Percentiles rank a stretch among this genome's conserved stretches.
Conservation (phyloP, 2,888 invertebrate species). For the Apodemia mormo region DNA sequence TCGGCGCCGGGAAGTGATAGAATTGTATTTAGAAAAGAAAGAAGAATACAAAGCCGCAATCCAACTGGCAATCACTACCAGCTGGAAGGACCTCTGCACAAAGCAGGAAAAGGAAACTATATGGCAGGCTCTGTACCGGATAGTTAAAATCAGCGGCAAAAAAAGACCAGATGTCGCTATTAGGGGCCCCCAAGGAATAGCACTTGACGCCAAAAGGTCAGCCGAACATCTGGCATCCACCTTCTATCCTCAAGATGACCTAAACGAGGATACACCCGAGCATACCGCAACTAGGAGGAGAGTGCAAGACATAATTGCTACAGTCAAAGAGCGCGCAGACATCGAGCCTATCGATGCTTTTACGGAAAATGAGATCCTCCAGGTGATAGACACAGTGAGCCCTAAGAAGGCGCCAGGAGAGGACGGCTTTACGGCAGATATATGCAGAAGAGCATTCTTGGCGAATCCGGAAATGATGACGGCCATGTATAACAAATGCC, state of each 20-base stretch:
- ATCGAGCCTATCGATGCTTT: background rate
- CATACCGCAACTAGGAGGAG: background rate
- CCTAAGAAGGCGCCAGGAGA: conserved; percentile 30
- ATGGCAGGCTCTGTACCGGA: background rate
- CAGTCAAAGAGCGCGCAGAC: background rate
- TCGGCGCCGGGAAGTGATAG: background rate
- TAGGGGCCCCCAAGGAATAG: no score
- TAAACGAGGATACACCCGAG: background rate
- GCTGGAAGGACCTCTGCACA: background rate
- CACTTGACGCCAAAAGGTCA: no score
- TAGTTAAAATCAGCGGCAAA: background rate
- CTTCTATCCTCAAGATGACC: no score
- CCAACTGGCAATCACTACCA: background rate
- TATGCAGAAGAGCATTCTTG: conserved; percentile 17
- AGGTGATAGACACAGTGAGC: conserved; percentile 10
- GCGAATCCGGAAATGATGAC: no score
- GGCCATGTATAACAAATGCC: background rate
- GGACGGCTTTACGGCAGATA: conserved; percentile 30
- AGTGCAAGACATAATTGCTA: no score
- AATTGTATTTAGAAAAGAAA: background rate
- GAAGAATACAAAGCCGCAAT: background rate
- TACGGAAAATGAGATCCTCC: background rate
- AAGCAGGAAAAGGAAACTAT: background rate
- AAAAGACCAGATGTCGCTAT: background rate
- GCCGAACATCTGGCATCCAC: no score